Evolutionary conservation across 2,113 vertebrate genomes (phyloP).

Genomic region (Orthonyx spaldingii): DNA sequence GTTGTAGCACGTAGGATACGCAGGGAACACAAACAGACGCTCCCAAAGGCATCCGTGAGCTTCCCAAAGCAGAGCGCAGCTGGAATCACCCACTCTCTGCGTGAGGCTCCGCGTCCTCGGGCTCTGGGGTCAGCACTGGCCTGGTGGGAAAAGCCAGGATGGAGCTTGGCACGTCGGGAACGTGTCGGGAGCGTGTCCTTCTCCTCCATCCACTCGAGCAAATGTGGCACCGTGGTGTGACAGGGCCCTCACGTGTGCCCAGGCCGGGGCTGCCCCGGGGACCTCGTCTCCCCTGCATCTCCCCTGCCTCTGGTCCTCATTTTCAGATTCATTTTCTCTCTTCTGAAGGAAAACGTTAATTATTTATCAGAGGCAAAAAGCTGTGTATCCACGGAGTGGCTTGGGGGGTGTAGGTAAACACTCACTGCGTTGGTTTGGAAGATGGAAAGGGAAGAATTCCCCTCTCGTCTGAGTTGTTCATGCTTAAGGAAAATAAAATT

Average conservation of each 20-base stretch:
- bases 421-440: not conserved
- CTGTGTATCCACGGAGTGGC: accelerated
- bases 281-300: accelerated
- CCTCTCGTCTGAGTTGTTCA: not conserved
- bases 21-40: not conserved
- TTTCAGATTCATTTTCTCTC: not conserved
- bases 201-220: accelerated
- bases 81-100: not conserved
- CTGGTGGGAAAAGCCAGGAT: not conserved
- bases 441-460: not conserved
- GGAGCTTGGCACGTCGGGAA: not conserved
- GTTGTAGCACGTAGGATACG: accelerated
- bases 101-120: not conserved
- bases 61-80: accelerated
- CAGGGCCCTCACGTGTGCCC: accelerated
- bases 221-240: not conserved
- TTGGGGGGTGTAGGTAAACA: not conserved
- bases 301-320: not conserved
- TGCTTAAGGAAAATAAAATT: not conserved
- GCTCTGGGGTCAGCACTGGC: not conserved
- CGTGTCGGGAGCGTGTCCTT: not conserved
- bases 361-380: not conserved
- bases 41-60: not conserved
- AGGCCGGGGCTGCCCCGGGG: not conserved
- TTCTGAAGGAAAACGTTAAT: not conserved